A percentile compares a stretch with the other conserved stretches of the same genome.
Conservation (phyloP, 2,113 vertebrate species). For the Polypterus senegalus region DNA sequence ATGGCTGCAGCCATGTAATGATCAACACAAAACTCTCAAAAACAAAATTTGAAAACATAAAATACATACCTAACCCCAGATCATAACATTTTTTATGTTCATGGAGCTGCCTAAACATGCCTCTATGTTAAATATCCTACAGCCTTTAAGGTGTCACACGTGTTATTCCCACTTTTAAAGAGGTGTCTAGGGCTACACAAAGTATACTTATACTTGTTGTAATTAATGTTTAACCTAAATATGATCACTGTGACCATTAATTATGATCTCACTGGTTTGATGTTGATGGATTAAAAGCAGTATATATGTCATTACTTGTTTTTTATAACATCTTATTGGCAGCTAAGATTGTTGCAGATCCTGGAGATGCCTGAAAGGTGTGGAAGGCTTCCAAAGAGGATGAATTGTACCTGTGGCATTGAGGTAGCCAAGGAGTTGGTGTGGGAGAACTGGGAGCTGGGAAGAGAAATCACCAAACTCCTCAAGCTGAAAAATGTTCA, state of each 20-base stretch:
- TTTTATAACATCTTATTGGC: not conserved
- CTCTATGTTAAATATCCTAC: too few relatives aligned
- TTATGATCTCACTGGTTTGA: not conserved
- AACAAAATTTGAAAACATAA: too few relatives aligned
- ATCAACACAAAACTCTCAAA: too few relatives aligned
- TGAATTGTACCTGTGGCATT: conserved; percentile 55
- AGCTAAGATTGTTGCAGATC: conserved; percentile 1
- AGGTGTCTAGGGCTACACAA: too few relatives aligned
- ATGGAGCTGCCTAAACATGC: too few relatives aligned
- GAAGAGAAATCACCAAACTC: conserved; percentile 58
- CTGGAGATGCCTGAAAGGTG: not conserved
- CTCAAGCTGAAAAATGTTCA: conserved; percentile 68
- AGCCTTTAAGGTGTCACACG: too few relatives aligned
- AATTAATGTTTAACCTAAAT: not conserved
- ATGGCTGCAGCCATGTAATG: too few relatives aligned
- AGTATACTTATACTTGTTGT: not conserved
- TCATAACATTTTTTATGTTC: too few relatives aligned
- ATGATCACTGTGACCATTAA: too few relatives aligned
- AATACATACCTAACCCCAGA: too few relatives aligned
- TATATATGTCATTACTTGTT: not conserved
- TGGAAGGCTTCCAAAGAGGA: conserved; percentile 29
- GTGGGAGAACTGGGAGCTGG: conserved; percentile 72
- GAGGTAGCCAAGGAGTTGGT: conserved; percentile 56
- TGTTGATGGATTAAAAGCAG: too few relatives aligned
- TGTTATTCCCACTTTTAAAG: too few relatives aligned